Evolutionary conservation across 92 coral and sea anemone species (phyloP), one percentile per base, ranked within the genome.

Genomic region (Porites divaricata): DNA sequence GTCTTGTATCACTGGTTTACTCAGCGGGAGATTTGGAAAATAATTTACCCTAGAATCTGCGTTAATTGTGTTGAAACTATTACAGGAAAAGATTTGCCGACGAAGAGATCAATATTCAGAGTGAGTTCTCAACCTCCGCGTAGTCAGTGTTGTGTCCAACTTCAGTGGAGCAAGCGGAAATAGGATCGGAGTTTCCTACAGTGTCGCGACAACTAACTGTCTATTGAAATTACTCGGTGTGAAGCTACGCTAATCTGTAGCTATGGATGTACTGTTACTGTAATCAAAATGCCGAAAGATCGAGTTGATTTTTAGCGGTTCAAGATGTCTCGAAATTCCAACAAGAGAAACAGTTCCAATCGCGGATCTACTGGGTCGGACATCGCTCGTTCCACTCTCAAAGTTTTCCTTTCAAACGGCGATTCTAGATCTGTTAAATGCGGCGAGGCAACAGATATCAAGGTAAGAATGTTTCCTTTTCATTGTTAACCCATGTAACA

Each of bases 351-450:
- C 82, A 92, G 95, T 65, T 84, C 95, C 51, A 94, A 92, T 80
- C 93, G 98, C 2, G 89, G 94, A 19, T 94, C 98, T 51, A 92
- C 98, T 70, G 99, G 98, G 54, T 90, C 97, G 10, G 98, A 91
- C 81, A 84, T 91, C 28, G 93, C 96, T 76, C 94, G 99, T 20
- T 95, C 99, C 15, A 96, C 99, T 2, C 86, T 96, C 66, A 96
- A 95, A 89, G 99, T 96, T 66, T 86, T 89, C 54, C 95, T 96
- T 21, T 93, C 99, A 23, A 96, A 96, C 78, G 99, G 98, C 56
- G 99, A 95, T 67, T 95, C 98, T 49, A 86, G 99, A 81, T 92
- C 98, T 67, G 97, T 96, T 11, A 96, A 96, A 88, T 96, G 95
- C 58, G 98, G 99, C 68, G 99, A 96, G 78, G 94, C 97, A 6